Percentiles rank a stretch among this genome's conserved stretches.
Evolutionary conservation across 1,140 invertebrate species (phyloP).

Genomic region (Euschistus heros): DNA sequence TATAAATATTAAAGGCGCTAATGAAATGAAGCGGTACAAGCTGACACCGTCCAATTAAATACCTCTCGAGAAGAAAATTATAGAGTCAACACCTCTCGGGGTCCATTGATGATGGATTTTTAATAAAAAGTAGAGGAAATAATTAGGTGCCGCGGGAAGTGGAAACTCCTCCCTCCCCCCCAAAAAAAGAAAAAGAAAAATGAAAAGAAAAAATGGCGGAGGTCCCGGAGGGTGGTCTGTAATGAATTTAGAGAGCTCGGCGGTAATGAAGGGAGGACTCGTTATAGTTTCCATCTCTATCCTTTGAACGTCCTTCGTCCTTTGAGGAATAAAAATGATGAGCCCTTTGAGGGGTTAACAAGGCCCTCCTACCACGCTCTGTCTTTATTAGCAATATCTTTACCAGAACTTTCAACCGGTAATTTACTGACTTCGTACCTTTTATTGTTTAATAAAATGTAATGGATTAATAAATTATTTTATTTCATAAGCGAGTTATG

Average conservation of each 20-base stretch:
- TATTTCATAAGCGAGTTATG: too few relatives aligned
- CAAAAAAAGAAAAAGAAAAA: not conserved
- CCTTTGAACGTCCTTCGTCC: too few relatives aligned
- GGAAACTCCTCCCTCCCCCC: not conserved
- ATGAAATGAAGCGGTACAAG: not conserved
- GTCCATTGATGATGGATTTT: not conserved
- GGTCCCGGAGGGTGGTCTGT: not conserved
- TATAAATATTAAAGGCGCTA: not conserved
- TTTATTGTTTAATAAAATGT: too few relatives aligned
- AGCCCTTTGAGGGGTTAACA: too few relatives aligned
- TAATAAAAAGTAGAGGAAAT: not conserved
- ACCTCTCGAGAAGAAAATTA: not conserved
- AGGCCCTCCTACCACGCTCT: too few relatives aligned
- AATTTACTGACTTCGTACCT: too few relatives aligned
- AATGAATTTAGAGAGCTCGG: constrained; percentile 1
- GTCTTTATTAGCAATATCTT: too few relatives aligned
- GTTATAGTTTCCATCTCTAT: too few relatives aligned
- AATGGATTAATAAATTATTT: too few relatives aligned
- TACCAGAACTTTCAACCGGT: too few relatives aligned
- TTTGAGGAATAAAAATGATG: too few relatives aligned
- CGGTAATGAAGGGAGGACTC: constrained; percentile 1
- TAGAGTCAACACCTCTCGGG: not conserved
- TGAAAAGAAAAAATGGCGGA: not conserved
- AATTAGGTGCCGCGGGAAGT: not conserved
- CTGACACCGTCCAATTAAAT: not conserved